Conservation (phyloP, 2,797 vertebrate genomes). For the Sciaenops ocellatus region DNA sequence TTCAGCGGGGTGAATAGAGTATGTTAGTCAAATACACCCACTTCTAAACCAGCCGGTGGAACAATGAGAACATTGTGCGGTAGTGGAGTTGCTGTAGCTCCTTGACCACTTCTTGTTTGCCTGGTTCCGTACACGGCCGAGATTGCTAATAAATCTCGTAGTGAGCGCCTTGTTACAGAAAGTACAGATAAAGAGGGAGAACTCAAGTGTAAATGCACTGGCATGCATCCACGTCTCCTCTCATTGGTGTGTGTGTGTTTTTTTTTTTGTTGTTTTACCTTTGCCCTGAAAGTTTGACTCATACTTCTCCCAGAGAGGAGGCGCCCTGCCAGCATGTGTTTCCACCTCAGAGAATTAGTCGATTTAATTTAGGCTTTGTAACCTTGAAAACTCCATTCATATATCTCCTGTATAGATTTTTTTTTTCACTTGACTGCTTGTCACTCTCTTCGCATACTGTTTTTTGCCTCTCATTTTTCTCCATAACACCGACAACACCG, state of each 20-base stretch:
- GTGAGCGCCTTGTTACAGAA: slow-evolving; percentile 33
- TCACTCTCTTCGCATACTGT: slow-evolving; percentile 4
- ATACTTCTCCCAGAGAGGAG: slow-evolving; percentile 15
- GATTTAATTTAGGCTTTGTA: slow-evolving; percentile 64
- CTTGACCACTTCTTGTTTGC: slow-evolving; percentile 61
- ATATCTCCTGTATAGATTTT: slow-evolving; percentile 62
- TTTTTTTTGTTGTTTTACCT: slow-evolving; percentile 35
- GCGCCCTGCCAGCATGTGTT: slow-evolving; percentile 15
- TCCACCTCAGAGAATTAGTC: slow-evolving; percentile 61
- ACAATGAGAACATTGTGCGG: slow-evolving; percentile 79
- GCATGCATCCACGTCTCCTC: slow-evolving; percentile 18
- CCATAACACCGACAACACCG: slow-evolving; percentile 49
- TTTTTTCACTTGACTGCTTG: slow-evolving; percentile 40
- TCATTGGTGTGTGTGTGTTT: not conserved
- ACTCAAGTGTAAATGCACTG: slow-evolving; percentile 34
- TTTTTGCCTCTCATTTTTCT: slow-evolving; percentile 66
- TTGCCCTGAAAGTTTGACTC: slow-evolving; percentile 54
- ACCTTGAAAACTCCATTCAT: slow-evolving; percentile 71
- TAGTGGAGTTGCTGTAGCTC: slow-evolving; percentile 42
- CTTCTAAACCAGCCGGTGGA: slow-evolving; percentile 62
- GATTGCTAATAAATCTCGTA: slow-evolving; percentile 57
- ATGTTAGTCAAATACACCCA: slow-evolving; percentile 69
- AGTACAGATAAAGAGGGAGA: slow-evolving; percentile 41
- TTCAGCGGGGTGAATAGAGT: slow-evolving; percentile 60
- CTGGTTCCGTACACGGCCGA: slow-evolving; percentile 9